Percentiles rank a stretch among this genome's conserved stretches.
Evolutionary conservation across 2,797 vertebrate genomes (phyloP).

Genomic region (Hippoglossus hippoglossus): DNA sequence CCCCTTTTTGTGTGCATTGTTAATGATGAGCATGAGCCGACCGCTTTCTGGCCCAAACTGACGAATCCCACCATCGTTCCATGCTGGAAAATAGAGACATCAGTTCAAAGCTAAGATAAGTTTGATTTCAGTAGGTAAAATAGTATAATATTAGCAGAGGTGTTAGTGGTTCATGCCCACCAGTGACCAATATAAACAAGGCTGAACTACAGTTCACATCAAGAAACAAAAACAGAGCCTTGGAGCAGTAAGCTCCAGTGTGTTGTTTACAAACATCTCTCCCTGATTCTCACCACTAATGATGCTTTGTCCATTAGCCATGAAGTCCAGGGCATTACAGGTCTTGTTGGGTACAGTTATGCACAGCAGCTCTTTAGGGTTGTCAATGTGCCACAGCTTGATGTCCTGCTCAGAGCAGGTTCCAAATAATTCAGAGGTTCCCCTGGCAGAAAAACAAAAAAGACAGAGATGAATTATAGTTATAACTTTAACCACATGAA

Average conservation of each 20-base stretch:
- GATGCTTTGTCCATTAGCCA: slow-evolving; percentile 89
- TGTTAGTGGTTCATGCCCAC: background rate
- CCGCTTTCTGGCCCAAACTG: slow-evolving; percentile 89
- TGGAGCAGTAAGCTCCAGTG: background rate
- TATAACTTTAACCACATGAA: background rate
- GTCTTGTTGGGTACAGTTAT: slow-evolving; percentile 89
- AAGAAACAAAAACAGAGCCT: background rate
- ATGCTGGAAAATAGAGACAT: slow-evolving; percentile 78
- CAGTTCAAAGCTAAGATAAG: background rate
- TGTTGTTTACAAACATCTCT: background rate
- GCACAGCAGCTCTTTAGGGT: slow-evolving; percentile 87
- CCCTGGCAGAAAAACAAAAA: slow-evolving; percentile 76
- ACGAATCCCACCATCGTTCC: slow-evolving; percentile 91
- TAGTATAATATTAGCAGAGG: background rate
- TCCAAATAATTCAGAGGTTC: slow-evolving; percentile 88
- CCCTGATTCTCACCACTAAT: slow-evolving; percentile 86
- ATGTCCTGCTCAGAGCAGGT: slow-evolving; percentile 91
- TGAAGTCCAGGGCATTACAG: slow-evolving; percentile 88
- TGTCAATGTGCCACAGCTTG: slow-evolving; percentile 88
- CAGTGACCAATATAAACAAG: background rate
- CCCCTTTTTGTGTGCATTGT: slow-evolving; percentile 86
- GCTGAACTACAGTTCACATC: background rate
- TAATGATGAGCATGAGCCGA: slow-evolving; percentile 79
- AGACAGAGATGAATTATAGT: background rate
- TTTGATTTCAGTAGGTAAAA: background rate